phyloP scores from a whole-genome alignment of 2,888 invertebrate genomes.

The Drosophila setosimentum region DNA sequence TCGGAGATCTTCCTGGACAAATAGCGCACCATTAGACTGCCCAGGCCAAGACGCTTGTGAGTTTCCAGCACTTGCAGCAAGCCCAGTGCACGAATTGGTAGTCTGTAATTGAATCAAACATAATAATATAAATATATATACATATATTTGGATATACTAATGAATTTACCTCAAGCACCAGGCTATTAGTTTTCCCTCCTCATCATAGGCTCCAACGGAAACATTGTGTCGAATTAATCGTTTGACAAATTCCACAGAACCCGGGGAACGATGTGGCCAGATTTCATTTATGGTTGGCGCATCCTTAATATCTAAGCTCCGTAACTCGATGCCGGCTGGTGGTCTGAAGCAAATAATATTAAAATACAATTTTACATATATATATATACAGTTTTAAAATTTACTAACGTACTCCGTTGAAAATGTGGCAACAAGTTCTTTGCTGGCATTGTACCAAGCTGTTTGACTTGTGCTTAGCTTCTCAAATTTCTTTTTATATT shows the following conservation, averaged over 20 bases:
- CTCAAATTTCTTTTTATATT: conserved; percentile 35
- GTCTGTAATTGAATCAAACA: conserved; percentile 44
- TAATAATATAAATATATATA: background rate
- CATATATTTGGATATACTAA: too few relatives aligned
- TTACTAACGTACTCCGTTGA: conserved; percentile 60
- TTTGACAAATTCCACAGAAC: conserved; percentile 65
- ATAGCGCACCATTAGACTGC: conserved; percentile 71
- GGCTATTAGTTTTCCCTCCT: conserved; percentile 68
- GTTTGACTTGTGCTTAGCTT: conserved; percentile 27
- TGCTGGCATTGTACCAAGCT: conserved; percentile 69
- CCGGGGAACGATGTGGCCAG: conserved; percentile 74
- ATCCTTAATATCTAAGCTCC: conserved; percentile 51
- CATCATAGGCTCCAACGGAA: conserved; percentile 74
- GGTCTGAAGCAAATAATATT: conserved; percentile 38
- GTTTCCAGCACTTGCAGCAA: conserved; percentile 76
- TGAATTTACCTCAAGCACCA: conserved; percentile 78
- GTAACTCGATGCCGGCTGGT: conserved; percentile 64
- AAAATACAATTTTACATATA: background rate
- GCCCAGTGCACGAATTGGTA: conserved; percentile 75
- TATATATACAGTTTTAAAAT: background rate
- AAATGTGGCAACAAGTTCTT: conserved; percentile 65
- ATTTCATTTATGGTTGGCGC: conserved; percentile 66
- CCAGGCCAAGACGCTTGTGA: conserved; percentile 78
- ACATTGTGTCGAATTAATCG: conserved; percentile 67
- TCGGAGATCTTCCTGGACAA: conserved; percentile 70